These are phyloP conservation scores for Pempheris klunzingeri DNA, from an alignment of 2,797 vertebrate species.

Conservation along the genomic window DNA sequence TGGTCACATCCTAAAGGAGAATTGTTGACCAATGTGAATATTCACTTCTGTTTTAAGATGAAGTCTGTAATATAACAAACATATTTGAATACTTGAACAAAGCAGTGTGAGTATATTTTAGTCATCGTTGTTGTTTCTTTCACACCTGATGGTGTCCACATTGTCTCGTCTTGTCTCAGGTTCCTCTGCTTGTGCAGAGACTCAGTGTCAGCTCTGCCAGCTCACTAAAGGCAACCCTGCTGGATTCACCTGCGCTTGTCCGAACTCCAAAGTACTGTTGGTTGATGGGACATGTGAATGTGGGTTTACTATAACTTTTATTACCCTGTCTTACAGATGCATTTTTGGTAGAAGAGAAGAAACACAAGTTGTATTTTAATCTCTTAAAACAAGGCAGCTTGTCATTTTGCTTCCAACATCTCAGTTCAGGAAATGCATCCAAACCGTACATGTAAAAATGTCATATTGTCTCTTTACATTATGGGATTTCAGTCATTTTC, in stretches of 20 bases:
- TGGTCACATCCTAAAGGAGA: background rate
- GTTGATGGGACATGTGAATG: conserved; percentile 86
- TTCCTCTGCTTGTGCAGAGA: conserved; percentile 80
- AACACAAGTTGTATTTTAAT: background rate
- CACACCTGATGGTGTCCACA: fast-evolving
- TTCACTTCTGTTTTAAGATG: background rate
- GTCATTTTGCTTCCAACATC: background rate
- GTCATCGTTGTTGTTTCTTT: background rate
- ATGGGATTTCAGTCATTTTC: background rate
- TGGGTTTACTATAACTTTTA: conserved; percentile 69
- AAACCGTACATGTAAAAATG: background rate
- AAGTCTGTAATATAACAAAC: background rate
- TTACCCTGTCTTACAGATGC: background rate
- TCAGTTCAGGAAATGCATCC: background rate
- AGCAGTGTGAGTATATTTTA: background rate
- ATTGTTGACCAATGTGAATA: too few relatives aligned
- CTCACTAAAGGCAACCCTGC: conserved; percentile 83
- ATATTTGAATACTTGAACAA: background rate
- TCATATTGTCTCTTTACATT: background rate
- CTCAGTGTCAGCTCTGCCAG: conserved; percentile 88
- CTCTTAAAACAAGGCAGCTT: background rate
- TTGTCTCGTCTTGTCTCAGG: conserved; percentile 52
- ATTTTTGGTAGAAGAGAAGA: background rate
- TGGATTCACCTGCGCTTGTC: conserved; percentile 90
- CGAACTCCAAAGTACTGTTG: conserved; percentile 84